These are phyloP conservation scores for Sarcophaga caerulescens DNA, from an alignment of 2,888 invertebrate species.

Conservation along the genomic window DNA sequence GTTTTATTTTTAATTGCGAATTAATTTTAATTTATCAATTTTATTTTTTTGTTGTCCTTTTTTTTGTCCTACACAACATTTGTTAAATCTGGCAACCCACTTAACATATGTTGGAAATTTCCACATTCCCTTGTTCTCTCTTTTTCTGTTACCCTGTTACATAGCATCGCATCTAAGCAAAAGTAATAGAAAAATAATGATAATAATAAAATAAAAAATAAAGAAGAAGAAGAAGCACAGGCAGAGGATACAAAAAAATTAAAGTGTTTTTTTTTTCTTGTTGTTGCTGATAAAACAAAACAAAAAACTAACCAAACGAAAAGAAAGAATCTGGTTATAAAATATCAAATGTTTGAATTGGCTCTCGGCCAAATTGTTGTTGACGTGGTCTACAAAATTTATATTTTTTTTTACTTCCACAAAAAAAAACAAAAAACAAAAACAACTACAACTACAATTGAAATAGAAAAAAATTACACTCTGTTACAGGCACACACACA, in stretches of 20 bases:
- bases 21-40: neutral
- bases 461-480: slow-evolving; percentile 12
- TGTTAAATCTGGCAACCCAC: slow-evolving; percentile 43
- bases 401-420: slow-evolving; percentile 20
- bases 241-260: neutral
- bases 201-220: slow-evolving; percentile 37
- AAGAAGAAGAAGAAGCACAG: neutral
- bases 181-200: neutral
- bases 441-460: neutral
- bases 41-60: slow-evolving; percentile 6
- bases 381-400: slow-evolving; percentile 53
- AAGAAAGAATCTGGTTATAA: slow-evolving; percentile 45
- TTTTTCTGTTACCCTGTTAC: too few relatives aligned
- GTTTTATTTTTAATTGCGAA: neutral
- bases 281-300: slow-evolving; percentile 6
- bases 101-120: slow-evolving; percentile 30
- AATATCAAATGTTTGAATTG: slow-evolving; percentile 68
- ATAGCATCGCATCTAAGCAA: neutral
- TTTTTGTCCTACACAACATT: neutral
- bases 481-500: neutral
- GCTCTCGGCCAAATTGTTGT: slow-evolving; percentile 69
- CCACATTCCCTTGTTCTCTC: neutral
- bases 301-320: neutral
- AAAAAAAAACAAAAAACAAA: neutral
- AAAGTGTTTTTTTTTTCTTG: slow-evolving; percentile 17